Evolutionary conservation across 2,113 vertebrate genomes (phyloP).

Genomic region (Gallinago media): DNA sequence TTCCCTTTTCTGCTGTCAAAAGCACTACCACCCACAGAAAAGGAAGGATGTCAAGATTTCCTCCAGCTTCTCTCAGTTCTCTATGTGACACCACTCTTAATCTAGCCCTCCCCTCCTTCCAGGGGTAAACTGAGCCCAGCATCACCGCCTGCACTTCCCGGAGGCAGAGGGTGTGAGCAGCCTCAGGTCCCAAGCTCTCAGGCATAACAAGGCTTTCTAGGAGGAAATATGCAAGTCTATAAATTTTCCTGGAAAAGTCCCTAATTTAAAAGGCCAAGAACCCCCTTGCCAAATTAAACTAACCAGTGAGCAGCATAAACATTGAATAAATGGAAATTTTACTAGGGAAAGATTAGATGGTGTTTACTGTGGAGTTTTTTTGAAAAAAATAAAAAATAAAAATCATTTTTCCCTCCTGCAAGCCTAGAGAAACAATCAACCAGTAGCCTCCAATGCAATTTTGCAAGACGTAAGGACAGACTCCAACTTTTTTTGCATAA

Average conservation of each 20-base stretch:
- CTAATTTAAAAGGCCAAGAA: background rate
- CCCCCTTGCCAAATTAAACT: background rate
- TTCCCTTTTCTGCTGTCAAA: background rate
- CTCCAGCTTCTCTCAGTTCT: background rate
- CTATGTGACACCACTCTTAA: background rate
- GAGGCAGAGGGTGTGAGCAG: background rate
- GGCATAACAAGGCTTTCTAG: background rate
- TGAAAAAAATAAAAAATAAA: background rate
- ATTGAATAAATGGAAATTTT: background rate
- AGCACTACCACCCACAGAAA: background rate
- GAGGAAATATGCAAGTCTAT: background rate
- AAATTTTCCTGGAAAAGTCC: background rate
- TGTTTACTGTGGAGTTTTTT: rapidly evolving
- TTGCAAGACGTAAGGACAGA: background rate
- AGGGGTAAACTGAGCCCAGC: background rate
- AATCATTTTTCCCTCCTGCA: background rate
- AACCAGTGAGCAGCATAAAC: background rate
- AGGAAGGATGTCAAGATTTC: background rate
- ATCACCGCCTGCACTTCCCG: background rate
- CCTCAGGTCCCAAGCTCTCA: background rate
- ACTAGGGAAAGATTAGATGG: background rate
- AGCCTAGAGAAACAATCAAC: background rate
- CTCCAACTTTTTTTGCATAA: background rate
- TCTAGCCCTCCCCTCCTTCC: background rate
- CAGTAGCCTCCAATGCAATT: background rate